Evolutionary conservation across 2,113 vertebrate species (phyloP).

Genomic region (Menura novaehollandiae): DNA sequence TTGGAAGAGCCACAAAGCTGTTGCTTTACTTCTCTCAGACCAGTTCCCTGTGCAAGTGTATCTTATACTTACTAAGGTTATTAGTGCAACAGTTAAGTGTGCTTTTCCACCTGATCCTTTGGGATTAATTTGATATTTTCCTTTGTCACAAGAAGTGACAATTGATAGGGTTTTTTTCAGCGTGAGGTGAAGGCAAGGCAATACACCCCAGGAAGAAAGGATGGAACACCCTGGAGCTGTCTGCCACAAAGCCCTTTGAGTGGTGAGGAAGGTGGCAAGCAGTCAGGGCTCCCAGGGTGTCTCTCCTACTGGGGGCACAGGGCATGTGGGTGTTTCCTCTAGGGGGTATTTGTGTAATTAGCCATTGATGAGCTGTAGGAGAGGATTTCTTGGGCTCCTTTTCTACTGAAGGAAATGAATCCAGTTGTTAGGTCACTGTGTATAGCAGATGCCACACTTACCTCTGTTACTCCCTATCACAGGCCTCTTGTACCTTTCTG

Average conservation of each 20-base stretch:
- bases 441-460: rapidly evolving
- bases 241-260: not conserved
- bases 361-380: not conserved
- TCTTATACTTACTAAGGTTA: not conserved
- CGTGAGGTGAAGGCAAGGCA: not conserved
- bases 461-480: not conserved
- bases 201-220: not conserved
- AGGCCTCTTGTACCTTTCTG: not conserved
- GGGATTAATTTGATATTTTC: not conserved
- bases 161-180: not conserved
- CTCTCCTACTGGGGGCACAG: rapidly evolving
- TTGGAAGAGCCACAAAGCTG: not conserved
- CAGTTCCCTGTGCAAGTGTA: not conserved
- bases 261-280: not conserved
- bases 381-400: not conserved
- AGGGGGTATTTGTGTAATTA: not conserved
- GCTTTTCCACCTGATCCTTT: not conserved
- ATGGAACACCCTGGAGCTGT: not conserved
- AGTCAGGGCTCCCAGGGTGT: not conserved
- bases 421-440: not conserved
- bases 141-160: not conserved
- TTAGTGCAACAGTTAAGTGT: not conserved
- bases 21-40: not conserved
- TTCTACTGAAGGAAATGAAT: not conserved
- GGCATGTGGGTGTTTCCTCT: rapidly evolving